Conservation (phyloP, 1,140 invertebrate species). For the Lucilia cuprina region DNA sequence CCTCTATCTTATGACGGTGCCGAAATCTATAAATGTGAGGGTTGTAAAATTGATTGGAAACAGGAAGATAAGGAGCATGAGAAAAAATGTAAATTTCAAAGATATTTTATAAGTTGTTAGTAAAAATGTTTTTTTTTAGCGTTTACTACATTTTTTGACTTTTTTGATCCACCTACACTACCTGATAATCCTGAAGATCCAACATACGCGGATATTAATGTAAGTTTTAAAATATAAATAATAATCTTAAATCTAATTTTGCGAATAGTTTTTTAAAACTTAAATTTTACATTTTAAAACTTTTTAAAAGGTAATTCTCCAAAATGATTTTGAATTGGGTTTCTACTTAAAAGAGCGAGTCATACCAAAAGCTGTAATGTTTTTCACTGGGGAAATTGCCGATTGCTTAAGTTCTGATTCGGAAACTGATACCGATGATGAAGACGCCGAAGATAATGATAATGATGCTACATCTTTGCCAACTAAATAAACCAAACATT, state of each 20-base stretch:
- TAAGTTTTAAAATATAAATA: slow-evolving; percentile 38
- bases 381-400: slow-evolving; percentile 79
- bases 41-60: slow-evolving; percentile 64
- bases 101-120: not conserved
- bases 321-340: slow-evolving; percentile 89
- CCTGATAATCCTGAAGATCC: slow-evolving; percentile 48
- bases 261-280: too few relatives aligned
- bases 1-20: slow-evolving; percentile 93
- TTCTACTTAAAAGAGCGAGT: slow-evolving; percentile 88
- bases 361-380: slow-evolving; percentile 85
- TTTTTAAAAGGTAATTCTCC: slow-evolving; percentile 59
- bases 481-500: not conserved
- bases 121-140: slow-evolving; percentile 60
- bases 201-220: slow-evolving; percentile 54
- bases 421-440: slow-evolving; percentile 73
- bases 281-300: not conserved
- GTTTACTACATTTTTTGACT: slow-evolving; percentile 92
- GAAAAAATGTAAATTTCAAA: not conserved
- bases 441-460: slow-evolving; percentile 41
- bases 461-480: not conserved
- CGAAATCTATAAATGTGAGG: slow-evolving; percentile 86
- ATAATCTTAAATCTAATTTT: too few relatives aligned
- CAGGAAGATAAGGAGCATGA: slow-evolving; percentile 81
- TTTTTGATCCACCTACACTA: slow-evolving; percentile 81
- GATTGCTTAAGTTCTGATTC: slow-evolving; percentile 64